Base-by-base conservation (phyloP, 2,888 invertebrate genomes). In the Eupsilia transversa region DNA sequence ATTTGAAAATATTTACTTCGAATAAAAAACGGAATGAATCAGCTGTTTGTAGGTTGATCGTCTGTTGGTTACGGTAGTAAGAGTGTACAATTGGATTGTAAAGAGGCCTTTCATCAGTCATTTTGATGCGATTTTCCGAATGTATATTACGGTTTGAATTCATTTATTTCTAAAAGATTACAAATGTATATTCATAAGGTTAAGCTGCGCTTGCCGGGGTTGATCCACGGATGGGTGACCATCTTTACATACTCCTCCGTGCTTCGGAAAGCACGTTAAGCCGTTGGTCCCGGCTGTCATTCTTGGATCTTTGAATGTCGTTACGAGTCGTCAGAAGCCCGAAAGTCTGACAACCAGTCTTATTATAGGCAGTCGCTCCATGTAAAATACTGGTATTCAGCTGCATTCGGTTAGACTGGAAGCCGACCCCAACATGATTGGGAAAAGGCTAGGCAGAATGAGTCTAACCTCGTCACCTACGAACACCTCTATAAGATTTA, bases 21-120 rank as follows among this genome's bases (percentile, higher is more conserved):
- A 14, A 75, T 70, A 86, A 86, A 86, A 86, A 83, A 80, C 41
- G 38, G 64, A 83, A 59, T 69, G 83, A 82, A 76, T 73, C 80
- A 86, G 73, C 82, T 82, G 79, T 81, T 81, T 65, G 57, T 74
- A 41, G 57, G 65, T 46, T 63, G 64, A 46, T 54, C 23, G 33
- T 30, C 43, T 38, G 30, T 54, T 60, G 20, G 72, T 61, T 69
- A 73, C 78, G 72, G 60, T 65, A 77, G 65, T 65, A 38, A 52
- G n/a, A 56, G 54, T 49, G 27, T 38, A 38, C 49, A 57, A 57
- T 57, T 57, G 20, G 10, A 57, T 57, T 30, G 30, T 30, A 57
- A 20, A 20, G 56, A 9, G 57, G 20, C 4, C 10, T 33, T 56
- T 30, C 56, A 17, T 9, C 20, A 20, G 3, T 56, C 1, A 57